These are phyloP conservation scores for Drosophila sproati DNA, from an alignment of 1,140 invertebrate genomes.

Conservation along the genomic window DNA sequence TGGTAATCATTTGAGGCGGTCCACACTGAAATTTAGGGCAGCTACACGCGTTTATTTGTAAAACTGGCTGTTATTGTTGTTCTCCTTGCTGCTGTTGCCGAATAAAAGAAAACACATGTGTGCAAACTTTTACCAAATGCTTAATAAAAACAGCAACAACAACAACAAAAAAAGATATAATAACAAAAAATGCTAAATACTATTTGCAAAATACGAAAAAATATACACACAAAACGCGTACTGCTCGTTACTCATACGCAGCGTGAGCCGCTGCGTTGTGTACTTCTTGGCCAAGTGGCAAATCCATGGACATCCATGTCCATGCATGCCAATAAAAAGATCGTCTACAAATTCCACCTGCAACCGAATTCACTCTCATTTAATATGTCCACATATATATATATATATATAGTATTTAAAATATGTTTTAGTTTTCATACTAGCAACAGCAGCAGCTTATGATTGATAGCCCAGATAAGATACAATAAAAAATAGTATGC, in stretches of 20 bases:
- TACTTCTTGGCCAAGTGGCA: slow-evolving; percentile 16
- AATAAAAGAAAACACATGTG: slow-evolving; percentile 75
- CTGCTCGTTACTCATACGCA: slow-evolving; percentile 61
- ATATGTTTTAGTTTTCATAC: neutral
- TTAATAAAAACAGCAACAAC: slow-evolving; percentile 21
- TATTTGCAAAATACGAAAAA: slow-evolving; percentile 13
- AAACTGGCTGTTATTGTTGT: slow-evolving; percentile 59
- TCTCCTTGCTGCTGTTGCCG: slow-evolving; percentile 41
- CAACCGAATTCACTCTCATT: slow-evolving; percentile 62
- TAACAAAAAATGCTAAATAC: neutral
- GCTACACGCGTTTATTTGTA: slow-evolving; percentile 76
- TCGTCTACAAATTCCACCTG: slow-evolving; percentile 18
- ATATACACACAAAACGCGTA: neutral
- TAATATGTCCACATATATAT: neutral
- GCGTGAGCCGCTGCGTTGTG: slow-evolving; percentile 26
- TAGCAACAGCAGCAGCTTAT: slow-evolving; percentile 26
- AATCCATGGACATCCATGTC: slow-evolving; percentile 22
- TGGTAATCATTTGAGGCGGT: slow-evolving; percentile 14
- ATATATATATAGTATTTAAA: neutral
- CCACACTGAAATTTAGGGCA: slow-evolving; percentile 68
- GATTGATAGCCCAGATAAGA: slow-evolving; percentile 72
- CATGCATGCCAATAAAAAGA: slow-evolving; percentile 26
- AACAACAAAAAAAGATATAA: slow-evolving; percentile 11
- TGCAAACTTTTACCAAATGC: slow-evolving; percentile 63
- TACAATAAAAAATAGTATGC: slow-evolving; percentile 50